Evolutionary conservation across 2,113 vertebrate genomes (phyloP).

Genomic region (Bos taurus): ARS-UCD2.0 NC_037337.1:72350001-72350500

Average conservation of each 20-base stretch:
- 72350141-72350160: neutral
- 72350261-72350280: neutral
- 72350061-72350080: neutral
- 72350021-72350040: neutral
- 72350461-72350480: neutral
- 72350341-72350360: neutral
- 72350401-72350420: neutral
- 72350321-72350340: neutral
- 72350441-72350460: neutral
- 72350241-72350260: neutral
- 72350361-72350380: neutral
- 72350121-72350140: neutral
- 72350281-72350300: neutral
- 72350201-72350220: neutral
- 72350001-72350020: neutral
- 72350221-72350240: neutral
- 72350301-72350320: neutral
- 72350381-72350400: neutral
- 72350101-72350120: neutral
- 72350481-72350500: too few species aligned
- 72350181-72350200: neutral
- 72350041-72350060: neutral
- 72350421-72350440: neutral
- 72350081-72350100: neutral
- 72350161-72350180: neutral